Evolutionary conservation across 2,113 vertebrate species (phyloP).

Genomic region (Amazona guildingii): DNA sequence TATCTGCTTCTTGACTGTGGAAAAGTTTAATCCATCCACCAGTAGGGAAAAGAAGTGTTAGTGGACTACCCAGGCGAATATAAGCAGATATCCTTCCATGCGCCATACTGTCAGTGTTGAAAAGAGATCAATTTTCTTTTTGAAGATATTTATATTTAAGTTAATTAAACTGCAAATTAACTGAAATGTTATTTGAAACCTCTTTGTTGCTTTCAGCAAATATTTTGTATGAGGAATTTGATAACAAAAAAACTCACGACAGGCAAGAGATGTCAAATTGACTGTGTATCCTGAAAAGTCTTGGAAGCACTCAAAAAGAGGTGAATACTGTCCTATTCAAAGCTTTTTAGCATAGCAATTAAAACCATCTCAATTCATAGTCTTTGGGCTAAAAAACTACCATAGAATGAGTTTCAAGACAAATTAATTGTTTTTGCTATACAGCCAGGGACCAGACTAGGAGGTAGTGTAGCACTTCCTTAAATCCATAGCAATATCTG

Average conservation of each 20-base stretch:
- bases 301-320: not conserved
- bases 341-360: not conserved
- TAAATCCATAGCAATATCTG: not conserved
- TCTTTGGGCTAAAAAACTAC: not conserved
- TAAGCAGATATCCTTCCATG: not conserved
- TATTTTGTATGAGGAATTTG: not conserved
- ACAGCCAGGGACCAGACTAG: not conserved
- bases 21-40: not conserved
- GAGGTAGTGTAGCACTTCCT: not conserved
- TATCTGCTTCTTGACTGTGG: not conserved
- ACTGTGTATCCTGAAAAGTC: not conserved
- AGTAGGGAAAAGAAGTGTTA: not conserved
- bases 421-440: not conserved
- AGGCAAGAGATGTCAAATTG: not conserved
- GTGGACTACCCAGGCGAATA: not conserved
- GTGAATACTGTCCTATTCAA: not conserved
- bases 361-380: not conserved
- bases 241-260: not conserved
- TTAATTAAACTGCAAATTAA: not conserved
- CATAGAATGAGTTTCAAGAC: not conserved
- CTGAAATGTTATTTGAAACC: not conserved
- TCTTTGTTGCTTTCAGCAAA: not conserved
- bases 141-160: not conserved
- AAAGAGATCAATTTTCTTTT: not conserved
- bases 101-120: not conserved